These are phyloP conservation scores for Copidosoma aretas DNA, from an alignment of 2,888 invertebrate species.

Conservation along the genomic window DNA sequence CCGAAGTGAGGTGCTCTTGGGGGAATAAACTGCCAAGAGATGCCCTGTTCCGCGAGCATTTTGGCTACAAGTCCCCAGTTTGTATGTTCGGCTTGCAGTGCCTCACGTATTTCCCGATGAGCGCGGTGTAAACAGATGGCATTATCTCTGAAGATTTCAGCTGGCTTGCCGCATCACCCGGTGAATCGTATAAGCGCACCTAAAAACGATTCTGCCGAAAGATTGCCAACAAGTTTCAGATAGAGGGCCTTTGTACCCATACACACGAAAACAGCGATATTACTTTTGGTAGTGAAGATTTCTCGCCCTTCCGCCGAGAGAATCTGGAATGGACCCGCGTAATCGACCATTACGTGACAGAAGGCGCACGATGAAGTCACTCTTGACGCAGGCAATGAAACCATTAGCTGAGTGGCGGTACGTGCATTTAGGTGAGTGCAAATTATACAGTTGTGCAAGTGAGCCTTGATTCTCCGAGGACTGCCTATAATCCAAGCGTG, in stretches of 20 bases:
- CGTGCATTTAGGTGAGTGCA: neutral
- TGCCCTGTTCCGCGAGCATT: neutral
- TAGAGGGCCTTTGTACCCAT: slow-evolving; percentile 27
- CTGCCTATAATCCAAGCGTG: slow-evolving; percentile 18
- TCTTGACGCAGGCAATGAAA: slow-evolving; percentile 16
- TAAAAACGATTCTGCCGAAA: slow-evolving; percentile 20
- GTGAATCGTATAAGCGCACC: slow-evolving; percentile 21
- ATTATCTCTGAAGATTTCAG: slow-evolving; percentile 29
- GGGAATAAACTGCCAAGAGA: neutral
- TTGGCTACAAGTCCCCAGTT: neutral
- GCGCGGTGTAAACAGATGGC: slow-evolving; percentile 28
- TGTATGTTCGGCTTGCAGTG: slow-evolving; percentile 5
- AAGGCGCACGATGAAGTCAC: slow-evolving; percentile 19
- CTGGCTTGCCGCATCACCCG: slow-evolving; percentile 16
- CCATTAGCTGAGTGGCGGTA: slow-evolving; percentile 12
- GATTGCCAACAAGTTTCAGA: slow-evolving; percentile 31
- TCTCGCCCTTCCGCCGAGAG: slow-evolving; percentile 28
- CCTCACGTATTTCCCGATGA: slow-evolving; percentile 10
- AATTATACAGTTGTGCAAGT: slow-evolving; percentile 1
- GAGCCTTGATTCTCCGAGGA: neutral
- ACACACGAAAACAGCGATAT: slow-evolving; percentile 30
- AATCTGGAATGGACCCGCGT: slow-evolving; percentile 29
- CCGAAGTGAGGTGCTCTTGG: neutral
- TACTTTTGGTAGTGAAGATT: slow-evolving; percentile 21
- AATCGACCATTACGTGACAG: slow-evolving; percentile 13